Percentiles rank a stretch among this genome's conserved stretches.
These are phyloP conservation scores for Phasianus colchicus DNA, from an alignment of 2,113 vertebrate genomes.

Conservation along the genomic window DNA sequence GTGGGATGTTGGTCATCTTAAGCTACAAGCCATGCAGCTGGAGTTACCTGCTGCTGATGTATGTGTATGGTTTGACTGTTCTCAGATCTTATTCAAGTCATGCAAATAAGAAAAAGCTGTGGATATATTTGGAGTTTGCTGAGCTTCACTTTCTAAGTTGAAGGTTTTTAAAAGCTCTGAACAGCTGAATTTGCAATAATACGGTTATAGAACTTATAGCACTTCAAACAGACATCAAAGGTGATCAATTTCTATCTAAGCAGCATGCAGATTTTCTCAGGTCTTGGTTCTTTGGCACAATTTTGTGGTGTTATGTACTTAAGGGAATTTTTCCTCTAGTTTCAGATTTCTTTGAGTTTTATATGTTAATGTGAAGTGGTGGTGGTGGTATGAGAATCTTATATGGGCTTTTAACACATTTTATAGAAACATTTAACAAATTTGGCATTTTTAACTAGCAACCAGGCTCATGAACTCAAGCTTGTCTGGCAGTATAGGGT, in stretches of 20 bases:
- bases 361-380: fast-evolving
- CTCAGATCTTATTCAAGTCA: not conserved
- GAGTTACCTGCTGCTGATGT: not conserved
- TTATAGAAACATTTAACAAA: not conserved
- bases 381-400: not conserved
- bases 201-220: not conserved
- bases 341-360: not conserved
- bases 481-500: not conserved
- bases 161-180: not conserved
- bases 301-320: not conserved
- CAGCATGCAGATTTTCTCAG: not conserved
- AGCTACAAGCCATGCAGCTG: not conserved
- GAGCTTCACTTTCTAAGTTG: not conserved
- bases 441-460: not conserved
- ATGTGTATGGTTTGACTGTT: not conserved
- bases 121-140: not conserved
- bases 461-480: not conserved
- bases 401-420: fast-evolving
- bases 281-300: not conserved
- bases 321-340: not conserved
- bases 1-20: not conserved
- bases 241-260: not conserved
- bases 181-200: not conserved
- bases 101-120: not conserved
- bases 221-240: not conserved